Percentiles rank a stretch among this genome's conserved stretches.
Conservation (phyloP, 2,797 vertebrate species). For the Ambastaia sidthimunki region DNA sequence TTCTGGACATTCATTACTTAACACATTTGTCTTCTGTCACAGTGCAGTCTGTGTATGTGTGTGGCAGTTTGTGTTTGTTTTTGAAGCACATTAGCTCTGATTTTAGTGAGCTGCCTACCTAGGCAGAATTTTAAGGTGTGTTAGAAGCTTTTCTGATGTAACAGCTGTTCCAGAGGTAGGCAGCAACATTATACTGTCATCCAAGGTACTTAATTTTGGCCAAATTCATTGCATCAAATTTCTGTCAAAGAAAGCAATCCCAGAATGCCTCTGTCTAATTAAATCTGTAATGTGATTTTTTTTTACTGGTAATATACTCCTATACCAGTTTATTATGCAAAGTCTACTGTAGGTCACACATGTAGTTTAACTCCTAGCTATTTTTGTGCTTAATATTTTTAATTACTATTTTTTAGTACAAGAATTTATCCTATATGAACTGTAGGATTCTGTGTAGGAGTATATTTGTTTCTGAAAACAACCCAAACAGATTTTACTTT, state of each 20-base stretch:
- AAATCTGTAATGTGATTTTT: no score
- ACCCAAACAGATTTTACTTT: not conserved
- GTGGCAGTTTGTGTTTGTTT: conserved; percentile 5
- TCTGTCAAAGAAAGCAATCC: conserved; percentile 18
- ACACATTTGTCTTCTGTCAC: conserved; percentile 44
- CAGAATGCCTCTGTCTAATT: not conserved
- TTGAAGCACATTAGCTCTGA: conserved; percentile 1
- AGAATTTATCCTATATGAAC: not conserved
- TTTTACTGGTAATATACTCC: no score
- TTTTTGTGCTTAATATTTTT: no score
- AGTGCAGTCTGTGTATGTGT: not conserved
- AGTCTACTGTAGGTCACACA: no score
- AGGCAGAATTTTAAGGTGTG: not conserved
- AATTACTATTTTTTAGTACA: no score
- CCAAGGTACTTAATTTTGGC: not conserved
- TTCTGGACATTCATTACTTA: conserved; percentile 40
- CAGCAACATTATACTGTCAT: not conserved
- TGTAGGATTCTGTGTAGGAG: not conserved
- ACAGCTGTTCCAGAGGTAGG: not conserved
- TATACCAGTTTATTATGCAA: no score
- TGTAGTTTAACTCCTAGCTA: no score
- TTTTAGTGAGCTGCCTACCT: conserved; percentile 6
- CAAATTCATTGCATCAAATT: not conserved
- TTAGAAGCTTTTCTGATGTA: not conserved
- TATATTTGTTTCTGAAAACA: not conserved